Base-by-base conservation (phyloP, 2,797 vertebrate genomes). In the Babyrousa celebensis region DNA sequence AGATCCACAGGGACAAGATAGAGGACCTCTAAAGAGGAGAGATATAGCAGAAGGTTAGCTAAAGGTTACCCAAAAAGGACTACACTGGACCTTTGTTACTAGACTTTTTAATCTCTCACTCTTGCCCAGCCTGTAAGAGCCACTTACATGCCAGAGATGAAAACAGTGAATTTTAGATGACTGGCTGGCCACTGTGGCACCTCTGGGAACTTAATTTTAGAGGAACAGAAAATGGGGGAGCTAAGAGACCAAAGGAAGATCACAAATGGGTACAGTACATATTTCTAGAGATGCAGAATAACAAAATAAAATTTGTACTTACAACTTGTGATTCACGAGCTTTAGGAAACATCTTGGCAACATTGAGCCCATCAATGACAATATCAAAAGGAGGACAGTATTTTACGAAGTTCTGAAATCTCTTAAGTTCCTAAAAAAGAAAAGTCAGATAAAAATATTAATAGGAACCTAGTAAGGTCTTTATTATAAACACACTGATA, bases 361-460 rank as follows among this genome's bases (percentile, higher is more conserved):
- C 99, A 92, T 99, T 99, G 96, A 99, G 99, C 36, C 99, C 99
- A 87, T 99, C 99, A 11, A 99, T 97, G 58, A 99, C 99, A 96
- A 99, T 98, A 98, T 99, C 99, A 98, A 99, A 99, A 0, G 99
- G 98, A 56, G 99, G 98, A 85, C 77, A 98, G 87, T 70, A 98
- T 97, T 99, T 98, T 97, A 99, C 98, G 98, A 99, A 99, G 1
- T 27, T 90, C 97, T 99, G 99, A 98, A 99, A 99, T 82, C 82
- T 97, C 97, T 99, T 97, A 98, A 99, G 98, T 98, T 99, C 99
- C 99, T 99, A 96, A 96, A 98, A 71, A 92, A 97, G 43, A 65
- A 94, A 96, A 97, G 1, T 89, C 74, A 96, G 36, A 94, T 2
- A 52, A 95, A 95, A 71, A 79, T 7, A 95, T 96, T 89, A 98